Conservation (phyloP, 1,140 invertebrate species). For the Leptinotarsa defecta region DNA sequence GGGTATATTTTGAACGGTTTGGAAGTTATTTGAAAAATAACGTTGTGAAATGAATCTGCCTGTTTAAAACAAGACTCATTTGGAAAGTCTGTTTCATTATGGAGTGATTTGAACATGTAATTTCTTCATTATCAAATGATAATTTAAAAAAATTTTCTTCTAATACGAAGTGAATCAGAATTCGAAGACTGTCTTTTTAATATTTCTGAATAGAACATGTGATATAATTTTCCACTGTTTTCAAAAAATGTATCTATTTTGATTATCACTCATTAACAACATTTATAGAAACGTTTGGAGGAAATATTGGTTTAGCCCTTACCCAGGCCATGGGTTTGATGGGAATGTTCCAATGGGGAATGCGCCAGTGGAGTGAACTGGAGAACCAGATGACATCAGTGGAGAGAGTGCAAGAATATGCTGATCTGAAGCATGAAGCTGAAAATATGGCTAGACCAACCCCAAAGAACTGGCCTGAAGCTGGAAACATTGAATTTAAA, state of each 20-base stretch:
- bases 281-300: conserved; percentile 54
- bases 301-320: conserved; percentile 63
- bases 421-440: conserved; percentile 41
- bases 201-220: not conserved
- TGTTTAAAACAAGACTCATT: too few relatives aligned
- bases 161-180: not conserved
- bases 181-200: not conserved
- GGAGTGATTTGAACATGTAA: too few relatives aligned
- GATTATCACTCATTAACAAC: too few relatives aligned
- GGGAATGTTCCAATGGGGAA: conserved; percentile 74
- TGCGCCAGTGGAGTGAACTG: conserved; percentile 73
- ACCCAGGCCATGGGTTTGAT: conserved; percentile 62
- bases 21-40: too few relatives aligned
- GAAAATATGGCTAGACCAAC: conserved; percentile 56
- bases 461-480: conserved; percentile 49
- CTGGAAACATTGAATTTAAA: conserved; percentile 43
- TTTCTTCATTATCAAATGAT: too few relatives aligned
- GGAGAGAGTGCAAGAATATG: conserved; percentile 61
- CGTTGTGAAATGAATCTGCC: too few relatives aligned
- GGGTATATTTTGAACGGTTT: too few relatives aligned
- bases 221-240: too few relatives aligned
- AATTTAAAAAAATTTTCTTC: not conserved
- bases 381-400: conserved; percentile 73
- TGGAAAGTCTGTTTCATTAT: too few relatives aligned
- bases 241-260: too few relatives aligned